Evolutionary conservation across 2,888 invertebrate species (phyloP), one percentile per base, ranked within the genome.

Genomic region (Byasa hedistus): DNA sequence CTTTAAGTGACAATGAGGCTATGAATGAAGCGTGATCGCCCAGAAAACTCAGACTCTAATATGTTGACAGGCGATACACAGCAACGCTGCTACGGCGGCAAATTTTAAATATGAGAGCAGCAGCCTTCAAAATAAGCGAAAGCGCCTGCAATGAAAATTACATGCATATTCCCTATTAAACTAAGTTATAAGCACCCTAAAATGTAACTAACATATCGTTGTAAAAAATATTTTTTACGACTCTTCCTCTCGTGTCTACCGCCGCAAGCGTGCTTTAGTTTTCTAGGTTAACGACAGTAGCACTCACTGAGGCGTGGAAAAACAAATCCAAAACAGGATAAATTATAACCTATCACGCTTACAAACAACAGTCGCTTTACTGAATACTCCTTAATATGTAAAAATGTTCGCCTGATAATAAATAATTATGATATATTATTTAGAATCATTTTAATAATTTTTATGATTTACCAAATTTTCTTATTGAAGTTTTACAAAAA

Each of bases 251-350:
- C 56, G 55, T 63, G 57, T 44, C 54, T 58, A 58, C 59, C 56
- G 44, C 61, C 24, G 32, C 51, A 23, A 39, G 51, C 67, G 63
- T 63, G 63, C 58, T 32, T 58, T 58, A 23, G 55, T 23, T 64
- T 67, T 67, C 63, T 67, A 55, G 67, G 67, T 67, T 67, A 63
- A 67, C 63, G 67, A 67, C 63, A 36, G 21, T 23, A 44, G 56
- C n/a, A 48, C n/a, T 57, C 39, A 60, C 52, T 60, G 56, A 60
- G 57, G 63, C 56, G 60, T 64, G 67, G 60, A 56, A 59, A 62
- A 66, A 56, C 58, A 60, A 67, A 67, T 59, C 66, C 55, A 60
- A 63, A 51, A 23, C 63, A 48, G 58, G 12, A 48, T 59, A 60
- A 59, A 65, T 65, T 61, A 32, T n/a, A 32, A 21, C 54, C 10